Evolutionary conservation across 92 coral and sea anemone genomes (phyloP).

Genomic region (Palythoa heliodiscus): DNA sequence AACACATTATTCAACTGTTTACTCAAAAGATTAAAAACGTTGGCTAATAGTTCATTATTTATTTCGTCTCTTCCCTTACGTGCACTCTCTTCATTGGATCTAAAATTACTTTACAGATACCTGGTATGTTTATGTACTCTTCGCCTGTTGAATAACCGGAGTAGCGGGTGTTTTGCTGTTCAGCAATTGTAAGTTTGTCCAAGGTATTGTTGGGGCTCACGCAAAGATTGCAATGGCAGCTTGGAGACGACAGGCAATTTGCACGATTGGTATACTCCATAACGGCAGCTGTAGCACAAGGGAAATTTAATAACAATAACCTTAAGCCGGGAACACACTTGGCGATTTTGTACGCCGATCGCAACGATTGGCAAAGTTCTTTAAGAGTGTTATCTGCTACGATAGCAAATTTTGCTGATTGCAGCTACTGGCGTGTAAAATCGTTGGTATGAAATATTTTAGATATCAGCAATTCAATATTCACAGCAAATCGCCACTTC

Average conservation of each 20-base stretch:
- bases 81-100: neutral
- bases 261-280: conserved; percentile 65
- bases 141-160: conserved; percentile 14
- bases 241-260: conserved; percentile 74
- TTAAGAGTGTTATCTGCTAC: too few species aligned
- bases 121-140: conserved; percentile 8
- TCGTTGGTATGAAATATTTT: too few species aligned
- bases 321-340: neutral
- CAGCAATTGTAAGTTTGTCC: conserved; percentile 54
- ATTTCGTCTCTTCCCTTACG: neutral
- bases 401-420: too few species aligned
- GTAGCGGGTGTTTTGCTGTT: conserved; percentile 19
- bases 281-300: conserved; percentile 35
- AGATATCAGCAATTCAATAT: too few species aligned
- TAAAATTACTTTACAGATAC: neutral
- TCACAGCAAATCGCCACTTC: too few species aligned
- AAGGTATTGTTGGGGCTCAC: conserved; percentile 61
- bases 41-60: too few species aligned
- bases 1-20: too few species aligned
- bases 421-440: too few species aligned
- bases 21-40: too few species aligned
- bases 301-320: neutral
- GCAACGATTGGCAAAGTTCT: too few species aligned
- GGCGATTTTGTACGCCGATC: too few species aligned
- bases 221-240: conserved; percentile 84